These are phyloP conservation scores for Ectemnius lituratus DNA, from an alignment of 2,888 invertebrate genomes.

Conservation along the genomic window DNA sequence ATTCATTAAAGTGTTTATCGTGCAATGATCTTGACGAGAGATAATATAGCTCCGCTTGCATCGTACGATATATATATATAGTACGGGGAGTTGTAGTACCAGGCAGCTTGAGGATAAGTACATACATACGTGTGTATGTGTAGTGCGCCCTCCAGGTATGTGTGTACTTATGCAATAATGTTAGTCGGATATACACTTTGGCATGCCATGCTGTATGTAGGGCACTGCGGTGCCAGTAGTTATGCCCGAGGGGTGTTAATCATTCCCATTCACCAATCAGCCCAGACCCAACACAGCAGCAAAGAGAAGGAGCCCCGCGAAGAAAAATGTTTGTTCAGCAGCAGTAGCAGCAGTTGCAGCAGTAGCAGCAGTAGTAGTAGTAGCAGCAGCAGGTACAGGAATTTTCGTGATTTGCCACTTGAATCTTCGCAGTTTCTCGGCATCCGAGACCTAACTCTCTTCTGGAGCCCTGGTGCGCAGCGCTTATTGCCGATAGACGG, in stretches of 20 bases:
- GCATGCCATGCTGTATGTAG: conserved; percentile 60
- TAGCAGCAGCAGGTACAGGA: too few species aligned
- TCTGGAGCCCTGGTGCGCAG: too few species aligned
- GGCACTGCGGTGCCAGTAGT: conserved; percentile 37
- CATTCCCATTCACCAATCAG: conserved; percentile 64
- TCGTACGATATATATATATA: too few species aligned
- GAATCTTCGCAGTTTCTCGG: too few species aligned
- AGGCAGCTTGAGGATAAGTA: conserved; percentile 30
- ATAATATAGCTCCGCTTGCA: neutral
- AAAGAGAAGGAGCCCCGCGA: conserved; percentile 64
- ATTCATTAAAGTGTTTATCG: neutral
- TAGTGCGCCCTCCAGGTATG: too few species aligned
- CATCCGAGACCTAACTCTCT: too few species aligned
- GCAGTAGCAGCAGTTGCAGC: too few species aligned
- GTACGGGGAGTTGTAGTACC: conserved; percentile 26
- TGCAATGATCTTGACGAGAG: conserved; percentile 42
- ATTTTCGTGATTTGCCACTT: too few species aligned
- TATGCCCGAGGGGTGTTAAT: conserved; percentile 59
- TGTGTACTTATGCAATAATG: conserved; percentile 35
- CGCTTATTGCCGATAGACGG: too few species aligned
- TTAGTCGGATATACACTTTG: conserved; percentile 51
- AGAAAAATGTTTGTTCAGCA: conserved; percentile 31
- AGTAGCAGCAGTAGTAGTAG: too few species aligned
- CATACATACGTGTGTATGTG: conserved; percentile 27
- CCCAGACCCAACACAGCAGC: conserved; percentile 65